phyloP scores from a whole-genome alignment of 2,797 vertebrate species.

The Tokudaia tokunoshimensis region DNA sequence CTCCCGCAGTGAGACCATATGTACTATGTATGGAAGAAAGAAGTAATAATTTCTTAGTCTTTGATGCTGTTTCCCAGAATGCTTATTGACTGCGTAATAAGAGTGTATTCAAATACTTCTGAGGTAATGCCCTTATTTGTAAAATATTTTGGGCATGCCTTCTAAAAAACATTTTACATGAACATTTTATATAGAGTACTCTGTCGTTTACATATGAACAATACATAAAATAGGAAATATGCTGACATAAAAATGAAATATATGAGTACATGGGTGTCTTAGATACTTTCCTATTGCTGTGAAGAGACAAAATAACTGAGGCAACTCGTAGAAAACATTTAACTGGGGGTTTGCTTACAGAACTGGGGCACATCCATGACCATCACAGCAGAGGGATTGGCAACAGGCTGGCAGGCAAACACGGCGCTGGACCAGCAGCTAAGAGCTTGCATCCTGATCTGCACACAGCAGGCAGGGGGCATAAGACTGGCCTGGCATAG shows the following conservation, averaged over 20 bases:
- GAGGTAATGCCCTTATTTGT: neutral
- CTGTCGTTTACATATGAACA: neutral
- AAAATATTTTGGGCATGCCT: conserved; percentile 29
- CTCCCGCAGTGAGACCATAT: neutral
- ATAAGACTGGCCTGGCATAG: neutral
- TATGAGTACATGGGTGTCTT: neutral
- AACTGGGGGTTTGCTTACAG: neutral
- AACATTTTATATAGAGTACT: neutral
- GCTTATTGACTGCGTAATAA: neutral
- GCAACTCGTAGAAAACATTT: neutral
- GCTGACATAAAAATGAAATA: conserved; percentile 40
- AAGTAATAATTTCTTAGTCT: neutral
- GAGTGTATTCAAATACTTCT: neutral
- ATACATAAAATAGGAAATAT: conserved; percentile 7
- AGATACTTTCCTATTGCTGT: neutral
- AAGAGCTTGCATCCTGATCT: too few species aligned
- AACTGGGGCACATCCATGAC: too few species aligned
- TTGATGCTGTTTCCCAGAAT: neutral
- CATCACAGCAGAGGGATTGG: neutral
- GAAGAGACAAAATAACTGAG: neutral
- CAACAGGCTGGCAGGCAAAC: too few species aligned
- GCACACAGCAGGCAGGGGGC: neutral
- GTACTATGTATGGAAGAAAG: neutral
- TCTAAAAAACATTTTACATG: neutral
- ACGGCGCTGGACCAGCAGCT: too few species aligned